Base-by-base conservation (phyloP, 2,113 vertebrate genomes). In the Cephalopterus ornatus region DNA sequence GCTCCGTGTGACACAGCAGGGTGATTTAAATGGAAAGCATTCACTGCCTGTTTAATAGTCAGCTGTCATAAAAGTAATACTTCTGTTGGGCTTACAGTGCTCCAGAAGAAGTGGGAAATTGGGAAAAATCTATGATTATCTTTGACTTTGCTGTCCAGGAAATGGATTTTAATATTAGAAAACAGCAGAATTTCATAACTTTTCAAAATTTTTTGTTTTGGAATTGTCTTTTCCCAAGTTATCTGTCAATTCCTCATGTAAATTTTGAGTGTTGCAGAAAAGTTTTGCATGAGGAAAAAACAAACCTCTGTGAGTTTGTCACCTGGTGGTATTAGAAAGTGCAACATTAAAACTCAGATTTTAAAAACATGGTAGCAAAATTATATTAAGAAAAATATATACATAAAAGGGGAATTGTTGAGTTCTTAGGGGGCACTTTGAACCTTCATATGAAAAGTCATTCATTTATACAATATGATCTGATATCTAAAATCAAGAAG, bases 61-160 rank as follows among this genome's bases (percentile, higher is more conserved):
- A 93, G 83, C 86, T 95, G 86, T 89, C 86, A 85, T 44, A 87
- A 92, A 96, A 93, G 88, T 91, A 71, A 78, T 93, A 93, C 77
- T 95, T 81, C 5, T 72, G 15, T n/a, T 63, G 52, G 30, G 10
- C 68, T 85, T 88, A 20, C 32, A 56, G 72, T 44, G 20, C 52
- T 16, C 35, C 42, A 58, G 58, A n/a, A 95, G 66, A 86, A 85
- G 59, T 49, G 35, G 67, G 39, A 94, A 89, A 62, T 11, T 52
- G 41, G 53, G 62, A 44, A 87, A 52, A 92, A 75, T 16, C 8
- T 19, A 5, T 33, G 4, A 35, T 77, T 73, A 42, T 74, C 55
- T 87, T 65, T 74, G 39, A 59, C 11, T 59, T 46, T 47, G 3
- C 68, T 61, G 65, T 58, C 52, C 26, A 26, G 58, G 39, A 49